These are phyloP conservation scores for Hyles lineata DNA, from an alignment of 2,888 invertebrate species.

Conservation along the genomic window DNA sequence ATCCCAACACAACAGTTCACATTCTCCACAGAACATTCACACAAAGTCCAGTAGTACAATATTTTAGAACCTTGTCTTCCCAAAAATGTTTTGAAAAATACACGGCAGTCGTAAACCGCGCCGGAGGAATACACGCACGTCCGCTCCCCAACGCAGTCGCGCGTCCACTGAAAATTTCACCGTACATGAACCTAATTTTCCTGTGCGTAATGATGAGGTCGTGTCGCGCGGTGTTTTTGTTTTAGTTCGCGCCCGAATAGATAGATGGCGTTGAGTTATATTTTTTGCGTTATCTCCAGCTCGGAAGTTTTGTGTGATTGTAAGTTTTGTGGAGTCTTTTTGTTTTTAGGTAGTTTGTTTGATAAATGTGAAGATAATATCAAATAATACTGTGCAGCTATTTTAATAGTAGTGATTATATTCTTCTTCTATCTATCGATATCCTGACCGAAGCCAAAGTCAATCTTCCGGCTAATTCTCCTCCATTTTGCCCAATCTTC, in stretches of 20 bases:
- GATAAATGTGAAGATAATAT: too few relatives aligned
- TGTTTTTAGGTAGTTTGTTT: neutral
- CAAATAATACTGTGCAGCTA: too few relatives aligned
- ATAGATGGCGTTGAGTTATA: slow-evolving; percentile 54
- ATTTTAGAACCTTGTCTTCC: neutral
- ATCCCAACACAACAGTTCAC: slow-evolving; percentile 4
- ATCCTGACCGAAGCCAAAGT: too few relatives aligned
- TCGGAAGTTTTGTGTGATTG: neutral
- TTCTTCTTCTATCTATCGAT: too few relatives aligned
- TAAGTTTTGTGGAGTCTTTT: neutral
- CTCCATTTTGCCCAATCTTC: too few relatives aligned
- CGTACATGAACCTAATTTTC: slow-evolving; percentile 71
- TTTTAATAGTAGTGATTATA: too few relatives aligned
- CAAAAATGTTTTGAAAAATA: slow-evolving; percentile 20
- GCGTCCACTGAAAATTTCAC: slow-evolving; percentile 67
- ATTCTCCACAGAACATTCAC: slow-evolving; percentile 16
- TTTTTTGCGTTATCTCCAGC: neutral
- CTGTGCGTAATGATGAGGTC: slow-evolving; percentile 32
- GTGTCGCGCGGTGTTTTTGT: slow-evolving; percentile 29
- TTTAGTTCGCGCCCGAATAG: slow-evolving; percentile 40
- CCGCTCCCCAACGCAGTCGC: slow-evolving; percentile 49
- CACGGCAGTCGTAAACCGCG: slow-evolving; percentile 11
- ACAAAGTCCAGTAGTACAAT: slow-evolving; percentile 1
- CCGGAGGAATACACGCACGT: slow-evolving; percentile 37
- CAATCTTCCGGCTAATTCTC: too few relatives aligned